Percentiles rank a stretch among this genome's conserved stretches.
phyloP scores from a whole-genome alignment of 2,113 vertebrate genomes.

The Esox niger region DNA sequence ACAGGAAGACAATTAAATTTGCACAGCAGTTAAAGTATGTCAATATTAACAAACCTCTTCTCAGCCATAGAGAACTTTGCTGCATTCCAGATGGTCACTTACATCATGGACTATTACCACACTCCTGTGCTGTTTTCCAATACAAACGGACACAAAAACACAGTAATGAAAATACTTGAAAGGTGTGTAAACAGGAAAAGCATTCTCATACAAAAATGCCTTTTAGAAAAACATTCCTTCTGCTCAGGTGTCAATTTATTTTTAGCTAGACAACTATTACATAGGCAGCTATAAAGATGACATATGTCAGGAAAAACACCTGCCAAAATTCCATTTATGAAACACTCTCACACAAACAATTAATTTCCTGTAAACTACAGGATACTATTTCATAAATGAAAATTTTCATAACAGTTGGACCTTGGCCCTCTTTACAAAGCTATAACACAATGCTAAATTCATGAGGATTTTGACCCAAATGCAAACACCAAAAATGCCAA shows the following conservation, averaged over 20 bases:
- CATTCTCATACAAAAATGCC: conserved; percentile 5
- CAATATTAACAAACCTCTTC: not conserved
- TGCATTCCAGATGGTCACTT: conserved; percentile 41
- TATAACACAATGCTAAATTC: not conserved
- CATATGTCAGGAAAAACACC: not conserved
- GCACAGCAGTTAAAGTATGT: not conserved
- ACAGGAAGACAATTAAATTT: not conserved
- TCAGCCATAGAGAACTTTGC: not conserved
- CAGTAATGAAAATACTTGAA: conserved; percentile 2
- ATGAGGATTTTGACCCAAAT: not conserved
- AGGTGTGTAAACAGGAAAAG: conserved; percentile 35
- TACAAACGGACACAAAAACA: not conserved
- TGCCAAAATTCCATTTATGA: not conserved
- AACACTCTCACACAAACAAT: not conserved
- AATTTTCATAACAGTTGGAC: not conserved
- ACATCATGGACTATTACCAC: conserved; percentile 1
- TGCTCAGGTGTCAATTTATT: not conserved
- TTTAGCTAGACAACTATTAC: not conserved
- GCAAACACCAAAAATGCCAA: not conserved
- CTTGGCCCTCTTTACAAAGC: not conserved
- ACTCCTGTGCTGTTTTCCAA: conserved; percentile 10
- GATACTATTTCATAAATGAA: not conserved
- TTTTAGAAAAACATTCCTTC: not conserved
- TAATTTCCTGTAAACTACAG: not conserved
- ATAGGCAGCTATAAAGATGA: not conserved